Base-by-base conservation (phyloP, 2,113 vertebrate species). In the Trachemys scripta region DNA sequence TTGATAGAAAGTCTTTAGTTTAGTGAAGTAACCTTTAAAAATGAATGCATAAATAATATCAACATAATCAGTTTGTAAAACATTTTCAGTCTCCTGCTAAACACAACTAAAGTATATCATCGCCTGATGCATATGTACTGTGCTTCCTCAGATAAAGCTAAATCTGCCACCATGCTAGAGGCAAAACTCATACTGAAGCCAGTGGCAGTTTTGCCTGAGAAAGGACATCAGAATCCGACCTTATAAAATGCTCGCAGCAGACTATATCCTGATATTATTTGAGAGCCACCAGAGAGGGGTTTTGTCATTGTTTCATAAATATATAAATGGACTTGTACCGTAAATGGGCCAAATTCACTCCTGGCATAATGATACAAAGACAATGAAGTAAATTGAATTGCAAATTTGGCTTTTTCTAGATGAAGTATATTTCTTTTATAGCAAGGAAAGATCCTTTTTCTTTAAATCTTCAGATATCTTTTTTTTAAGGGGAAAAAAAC, bases 1-100 rank as follows among this genome's bases (percentile, higher is more conserved):
- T 76, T 94, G 88, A 95, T 89, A 75, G 88, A 90, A 92, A 86
- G 53, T 54, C 80, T 95, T 95, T 83, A 84, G 8, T 49, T 84
- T 79, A 88, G 27, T 92, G 85, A 72, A 86, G 6, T 92, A 93
- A 91, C 83, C 85, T 97, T 95, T 51, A 94, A 57, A 91, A 95
- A 82, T 9, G 20, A 97, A 80, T 87, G 59, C 24, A 81, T 90
- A 96, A 91, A 81, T 84, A 85, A 82, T 88, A n/a, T 54, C 24
- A 14, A 62, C 42, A 49, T 90, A 93, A 82, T 87, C 82, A 59
- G 62, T 69, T 95, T 4, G 3, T 88, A 51, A 92, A 89, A 88
- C 83, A 35, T 42, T 92, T 95, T 79, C 57, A 7, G 4, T 56
- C 81, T 96, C 80, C 6, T 95, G 2, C 79, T 95, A 88, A 92